Percentiles rank a stretch among this genome's conserved stretches.
These are phyloP conservation scores for Poeciliopsis presidionis DNA, from an alignment of 2,797 vertebrate genomes.

Conservation along the genomic window DNA sequence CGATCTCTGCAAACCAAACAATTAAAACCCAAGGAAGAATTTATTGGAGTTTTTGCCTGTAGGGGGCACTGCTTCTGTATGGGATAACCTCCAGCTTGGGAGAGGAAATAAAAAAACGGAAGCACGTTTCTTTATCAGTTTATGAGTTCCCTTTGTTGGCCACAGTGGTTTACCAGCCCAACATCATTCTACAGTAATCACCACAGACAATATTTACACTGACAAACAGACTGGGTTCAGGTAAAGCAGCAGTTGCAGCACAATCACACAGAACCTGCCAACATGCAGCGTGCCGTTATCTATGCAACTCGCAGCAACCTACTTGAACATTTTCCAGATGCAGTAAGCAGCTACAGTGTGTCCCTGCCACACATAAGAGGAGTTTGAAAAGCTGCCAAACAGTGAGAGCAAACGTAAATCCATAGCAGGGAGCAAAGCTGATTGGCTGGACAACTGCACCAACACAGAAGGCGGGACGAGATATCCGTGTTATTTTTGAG, in stretches of 20 bases:
- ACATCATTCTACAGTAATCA: constrained; percentile 24
- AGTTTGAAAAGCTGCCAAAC: constrained; percentile 59
- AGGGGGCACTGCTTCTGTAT: constrained; percentile 55
- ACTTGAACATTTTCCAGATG: constrained; percentile 10
- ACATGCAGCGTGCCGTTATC: not conserved
- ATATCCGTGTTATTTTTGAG: not conserved
- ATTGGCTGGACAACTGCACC: constrained; percentile 13
- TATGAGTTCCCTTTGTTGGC: constrained; percentile 45
- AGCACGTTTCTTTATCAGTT: constrained; percentile 26
- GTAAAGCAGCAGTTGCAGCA: constrained; percentile 9
- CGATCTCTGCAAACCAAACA: not conserved
- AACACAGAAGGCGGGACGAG: not conserved
- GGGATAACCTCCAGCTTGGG: not conserved
- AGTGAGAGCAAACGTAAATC: constrained; percentile 54
- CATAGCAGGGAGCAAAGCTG: constrained; percentile 39
- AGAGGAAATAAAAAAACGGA: constrained; percentile 12
- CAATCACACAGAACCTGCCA: not conserved
- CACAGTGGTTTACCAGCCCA: constrained; percentile 26
- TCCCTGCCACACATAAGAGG: constrained; percentile 48
- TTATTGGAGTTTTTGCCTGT: constrained; percentile 13
- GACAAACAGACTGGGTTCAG: constrained; percentile 2
- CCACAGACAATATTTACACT: constrained; percentile 3
- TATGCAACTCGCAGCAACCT: not conserved
- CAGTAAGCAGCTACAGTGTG: constrained; percentile 26
- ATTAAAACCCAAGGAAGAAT: not conserved